Evolutionary conservation across 64 coral and sea anemone species (phyloP).

Genomic region (Montipora cactus): DNA sequence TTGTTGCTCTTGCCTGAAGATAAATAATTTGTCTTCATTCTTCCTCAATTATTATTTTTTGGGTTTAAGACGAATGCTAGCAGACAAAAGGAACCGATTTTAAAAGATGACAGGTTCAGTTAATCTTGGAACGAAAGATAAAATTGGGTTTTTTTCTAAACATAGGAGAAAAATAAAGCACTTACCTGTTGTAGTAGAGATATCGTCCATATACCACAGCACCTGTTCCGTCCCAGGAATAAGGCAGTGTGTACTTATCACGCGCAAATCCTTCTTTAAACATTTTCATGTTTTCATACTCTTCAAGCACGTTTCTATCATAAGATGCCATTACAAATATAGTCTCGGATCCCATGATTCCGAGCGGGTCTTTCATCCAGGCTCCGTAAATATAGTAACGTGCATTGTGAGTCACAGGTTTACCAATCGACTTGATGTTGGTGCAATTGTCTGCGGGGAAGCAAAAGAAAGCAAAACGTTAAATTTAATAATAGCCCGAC

Average conservation of each 20-base stretch:
- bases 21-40: too few species aligned
- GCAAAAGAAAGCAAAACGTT: too few species aligned
- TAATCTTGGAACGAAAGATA: too few species aligned
- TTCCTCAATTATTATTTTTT: too few species aligned
- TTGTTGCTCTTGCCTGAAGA: too few species aligned
- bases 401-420: neutral
- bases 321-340: constrained; percentile 28
- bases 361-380: neutral
- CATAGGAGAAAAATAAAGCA: too few species aligned
- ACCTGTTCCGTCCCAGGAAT: constrained; percentile 15
- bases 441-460: neutral
- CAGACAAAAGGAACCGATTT: too few species aligned
- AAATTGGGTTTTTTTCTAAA: too few species aligned
- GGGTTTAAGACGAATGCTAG: too few species aligned
- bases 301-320: neutral
- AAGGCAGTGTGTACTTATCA: constrained; percentile 35
- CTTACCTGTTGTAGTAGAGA: constrained; percentile 55
- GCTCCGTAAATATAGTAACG: too few species aligned
- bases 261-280: constrained; percentile 29
- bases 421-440: constrained; percentile 1
- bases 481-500: too few species aligned
- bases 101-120: too few species aligned
- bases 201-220: constrained; percentile 37
- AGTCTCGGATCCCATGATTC: constrained; percentile 40
- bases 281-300: constrained; percentile 50